Evolutionary conservation across 53 echinoderm and acorn worm species (phyloP), one percentile per base, ranked within the genome.

Genomic region (Glandiceps talaboti): DNA sequence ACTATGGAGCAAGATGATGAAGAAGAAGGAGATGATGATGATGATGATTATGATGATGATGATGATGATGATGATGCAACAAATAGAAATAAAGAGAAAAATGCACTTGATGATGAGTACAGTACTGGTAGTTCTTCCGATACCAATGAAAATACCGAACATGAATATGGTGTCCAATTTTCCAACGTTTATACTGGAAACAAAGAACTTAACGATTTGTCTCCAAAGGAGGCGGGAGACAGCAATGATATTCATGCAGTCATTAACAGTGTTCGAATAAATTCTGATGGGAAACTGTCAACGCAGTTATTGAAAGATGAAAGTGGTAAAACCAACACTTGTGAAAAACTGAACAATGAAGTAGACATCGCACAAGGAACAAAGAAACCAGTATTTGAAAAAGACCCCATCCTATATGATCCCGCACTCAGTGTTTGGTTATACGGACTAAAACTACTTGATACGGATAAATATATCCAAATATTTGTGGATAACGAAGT

Each of bases 361-460:
- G 6, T 12, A 12, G 64, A 20, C 64, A 45, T 45, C 64, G 64
- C 64, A 6, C 64, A 45, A 20, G n/a, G n/a, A n/a, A 45, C 64
- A 45, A 20, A 45, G 20, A 20, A 45, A 20, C 64, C 64, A 45
- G 6, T 20, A 45, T 20, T 20, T 12, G 20, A 45, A 20, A 45
- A 45, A 20, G 64, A 45, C 64, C 64, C 64, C 64, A 20, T 45
- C 12, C 77, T 28, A 12, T 74, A 78, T 20, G 84, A 84, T 28
- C 78, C 84, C 27, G 31, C 79, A 14, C 74, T 84, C 27, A 79
- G 79, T 33, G 32, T 82, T 1, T 87, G 87, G 87, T 28, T 87
- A 28, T 87, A 79, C 30, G 74, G 82, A 20, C 87, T 87, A 0
- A n/a, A 87, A 28, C 83, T 87, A 6, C 75, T 78, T 27, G 83